These are phyloP conservation scores for Drosophila lacicola DNA, from an alignment of 2,888 invertebrate genomes.

Conservation along the genomic window DNA sequence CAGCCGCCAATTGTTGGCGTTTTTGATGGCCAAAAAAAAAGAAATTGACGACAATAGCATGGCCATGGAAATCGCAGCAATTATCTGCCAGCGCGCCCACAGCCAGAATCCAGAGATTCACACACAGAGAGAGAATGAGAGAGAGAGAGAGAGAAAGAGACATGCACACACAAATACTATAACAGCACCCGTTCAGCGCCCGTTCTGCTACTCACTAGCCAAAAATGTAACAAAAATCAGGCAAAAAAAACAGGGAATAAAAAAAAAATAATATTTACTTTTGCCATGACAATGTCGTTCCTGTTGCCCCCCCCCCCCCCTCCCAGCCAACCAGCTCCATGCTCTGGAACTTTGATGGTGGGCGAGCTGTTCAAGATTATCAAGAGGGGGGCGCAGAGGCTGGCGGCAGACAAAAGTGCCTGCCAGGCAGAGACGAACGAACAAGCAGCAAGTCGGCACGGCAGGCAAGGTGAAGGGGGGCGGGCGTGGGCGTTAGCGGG, in stretches of 20 bases:
- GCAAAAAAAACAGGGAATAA: slow-evolving; percentile 27
- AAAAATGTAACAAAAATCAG: slow-evolving; percentile 64
- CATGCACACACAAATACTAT: slow-evolving; percentile 33
- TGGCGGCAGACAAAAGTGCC: slow-evolving; percentile 19
- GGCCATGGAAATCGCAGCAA: slow-evolving; percentile 72
- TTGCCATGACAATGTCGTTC: slow-evolving; percentile 74
- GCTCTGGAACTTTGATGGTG: slow-evolving; percentile 61
- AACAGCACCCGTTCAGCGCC: slow-evolving; percentile 29
- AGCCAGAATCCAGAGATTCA: slow-evolving; percentile 15
- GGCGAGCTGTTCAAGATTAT: slow-evolving; percentile 61
- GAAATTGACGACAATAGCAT: slow-evolving; percentile 27
- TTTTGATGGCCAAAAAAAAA: slow-evolving; percentile 30
- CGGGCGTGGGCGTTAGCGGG: slow-evolving; percentile 27
- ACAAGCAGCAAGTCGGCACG: not conserved
- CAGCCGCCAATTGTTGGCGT: slow-evolving; percentile 25
- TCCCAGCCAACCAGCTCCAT: not conserved
- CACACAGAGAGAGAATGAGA: not conserved
- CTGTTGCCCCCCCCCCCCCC: slow-evolving; percentile 12
- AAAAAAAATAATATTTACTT: slow-evolving; percentile 75
- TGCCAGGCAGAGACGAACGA: slow-evolving; percentile 7
- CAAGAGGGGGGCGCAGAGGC: slow-evolving; percentile 1
- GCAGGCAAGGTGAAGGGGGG: not conserved
- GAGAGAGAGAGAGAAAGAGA: not conserved
- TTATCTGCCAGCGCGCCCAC: slow-evolving; percentile 56
- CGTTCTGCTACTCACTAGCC: slow-evolving; percentile 27